Percentiles rank a stretch among this genome's conserved stretches.
These are phyloP conservation scores for Andrena hattorfiana DNA, from an alignment of 2,888 invertebrate species.

Conservation along the genomic window DNA sequence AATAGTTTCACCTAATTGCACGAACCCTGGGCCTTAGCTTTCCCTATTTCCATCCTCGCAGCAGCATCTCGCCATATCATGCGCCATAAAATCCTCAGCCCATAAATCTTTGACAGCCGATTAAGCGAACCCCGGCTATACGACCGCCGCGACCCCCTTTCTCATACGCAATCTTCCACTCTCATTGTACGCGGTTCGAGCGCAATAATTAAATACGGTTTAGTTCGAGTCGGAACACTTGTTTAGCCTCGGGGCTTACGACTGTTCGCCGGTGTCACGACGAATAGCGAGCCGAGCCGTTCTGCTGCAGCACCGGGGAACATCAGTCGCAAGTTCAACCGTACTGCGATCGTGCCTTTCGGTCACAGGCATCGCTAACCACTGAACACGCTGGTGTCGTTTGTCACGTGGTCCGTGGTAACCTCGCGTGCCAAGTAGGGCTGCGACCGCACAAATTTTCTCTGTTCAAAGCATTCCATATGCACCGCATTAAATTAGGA, in stretches of 20 bases:
- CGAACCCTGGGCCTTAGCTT: conserved; percentile 8
- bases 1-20: background rate
- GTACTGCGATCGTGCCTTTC: conserved; percentile 30
- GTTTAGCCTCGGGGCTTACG: conserved; percentile 23
- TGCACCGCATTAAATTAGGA: too few species aligned
- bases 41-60: conserved; percentile 5
- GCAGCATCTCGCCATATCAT: background rate
- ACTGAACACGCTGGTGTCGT: conserved; percentile 26
- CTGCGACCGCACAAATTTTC: too few species aligned
- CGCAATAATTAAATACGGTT: conserved; percentile 27
- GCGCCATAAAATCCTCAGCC: background rate
- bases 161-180: conserved; percentile 31
- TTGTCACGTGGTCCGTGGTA: conserved; percentile 46
- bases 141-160: conserved; percentile 20
- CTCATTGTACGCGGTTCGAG: background rate
- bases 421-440: conserved; percentile 13
- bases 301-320: background rate
- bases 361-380: conserved; percentile 34
- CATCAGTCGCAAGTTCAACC: conserved; percentile 2
- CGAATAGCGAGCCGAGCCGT: conserved; percentile 15
- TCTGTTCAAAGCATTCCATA: too few species aligned
- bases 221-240: conserved; percentile 1
- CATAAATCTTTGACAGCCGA: conserved; percentile 20
- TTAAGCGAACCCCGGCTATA: conserved; percentile 11
- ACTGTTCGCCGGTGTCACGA: conserved; percentile 25